Percentiles rank a stretch among this genome's conserved stretches.
phyloP scores from a whole-genome alignment of 2,113 vertebrate species.

The Amphiprion ocellaris region DNA sequence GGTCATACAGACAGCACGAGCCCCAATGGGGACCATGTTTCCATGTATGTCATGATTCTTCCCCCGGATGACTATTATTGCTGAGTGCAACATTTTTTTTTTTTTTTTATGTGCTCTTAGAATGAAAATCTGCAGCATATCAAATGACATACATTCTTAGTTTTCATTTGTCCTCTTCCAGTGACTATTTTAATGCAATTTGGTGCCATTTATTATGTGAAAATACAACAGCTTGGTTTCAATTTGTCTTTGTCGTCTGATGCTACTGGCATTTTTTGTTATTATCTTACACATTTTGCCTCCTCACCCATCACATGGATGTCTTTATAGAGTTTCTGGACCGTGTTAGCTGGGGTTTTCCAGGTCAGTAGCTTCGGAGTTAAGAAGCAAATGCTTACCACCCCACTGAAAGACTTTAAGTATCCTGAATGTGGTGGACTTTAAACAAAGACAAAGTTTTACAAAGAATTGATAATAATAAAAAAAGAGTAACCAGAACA shows the following conservation, averaged over 20 bases:
- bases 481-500: background rate
- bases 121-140: conserved; percentile 20
- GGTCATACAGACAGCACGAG: conserved; percentile 67
- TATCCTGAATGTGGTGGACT: background rate
- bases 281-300: conserved; percentile 44
- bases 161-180: background rate
- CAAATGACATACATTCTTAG: background rate
- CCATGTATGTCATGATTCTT: conserved; percentile 51
- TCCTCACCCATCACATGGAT: conserved; percentile 53
- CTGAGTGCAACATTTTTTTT: conserved; percentile 55
- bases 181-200: conserved; percentile 7
- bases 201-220: background rate
- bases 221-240: background rate
- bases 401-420: conserved; percentile 46
- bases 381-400: conserved; percentile 37
- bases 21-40: conserved; percentile 56
- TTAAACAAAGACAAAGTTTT: conserved; percentile 7
- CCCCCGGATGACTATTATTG: conserved; percentile 47
- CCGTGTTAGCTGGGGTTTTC: conserved; percentile 53
- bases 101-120: background rate
- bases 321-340: conserved; percentile 55
- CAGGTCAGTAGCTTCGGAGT: conserved; percentile 67
- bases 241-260: conserved; percentile 18
- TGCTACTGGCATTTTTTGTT: background rate
- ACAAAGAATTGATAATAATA: background rate